Conservation (phyloP, 2,797 vertebrate species). For the Sylvia borin region DNA sequence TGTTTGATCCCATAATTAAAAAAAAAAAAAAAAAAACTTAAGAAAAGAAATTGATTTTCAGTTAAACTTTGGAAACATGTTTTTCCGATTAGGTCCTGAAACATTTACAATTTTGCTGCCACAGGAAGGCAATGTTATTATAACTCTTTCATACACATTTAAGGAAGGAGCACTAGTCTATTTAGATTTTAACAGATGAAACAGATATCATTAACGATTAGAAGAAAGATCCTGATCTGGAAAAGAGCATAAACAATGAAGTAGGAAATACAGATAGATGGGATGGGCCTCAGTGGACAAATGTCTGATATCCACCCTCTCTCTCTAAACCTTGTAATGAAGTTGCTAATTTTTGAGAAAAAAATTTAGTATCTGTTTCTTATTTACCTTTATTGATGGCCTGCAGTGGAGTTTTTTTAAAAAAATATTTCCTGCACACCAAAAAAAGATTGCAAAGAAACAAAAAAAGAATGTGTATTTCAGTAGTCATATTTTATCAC, state of each 20-base stretch:
- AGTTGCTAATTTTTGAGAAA: background rate
- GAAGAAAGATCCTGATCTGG: background rate
- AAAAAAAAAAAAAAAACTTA: background rate
- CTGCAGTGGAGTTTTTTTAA: background rate
- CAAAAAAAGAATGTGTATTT: background rate
- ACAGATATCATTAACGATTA: background rate
- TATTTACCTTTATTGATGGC: background rate
- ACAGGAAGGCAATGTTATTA: background rate
- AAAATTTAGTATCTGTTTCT: background rate
- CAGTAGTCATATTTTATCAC: background rate
- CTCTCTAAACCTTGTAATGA: background rate
- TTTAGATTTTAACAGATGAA: background rate
- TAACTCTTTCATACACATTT: background rate
- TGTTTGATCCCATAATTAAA: background rate
- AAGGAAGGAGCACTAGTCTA: background rate
- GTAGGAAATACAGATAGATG: background rate
- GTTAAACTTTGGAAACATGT: background rate
- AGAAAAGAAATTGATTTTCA: background rate
- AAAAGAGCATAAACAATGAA: background rate
- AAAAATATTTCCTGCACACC: background rate
- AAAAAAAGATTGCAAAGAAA: background rate
- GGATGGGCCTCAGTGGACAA: background rate
- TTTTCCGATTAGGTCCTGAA: background rate
- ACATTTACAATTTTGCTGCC: background rate
- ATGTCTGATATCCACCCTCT: background rate